Evolutionary conservation across 2,888 invertebrate genomes (phyloP).

Genomic region (Macroteleia sp.): DNA sequence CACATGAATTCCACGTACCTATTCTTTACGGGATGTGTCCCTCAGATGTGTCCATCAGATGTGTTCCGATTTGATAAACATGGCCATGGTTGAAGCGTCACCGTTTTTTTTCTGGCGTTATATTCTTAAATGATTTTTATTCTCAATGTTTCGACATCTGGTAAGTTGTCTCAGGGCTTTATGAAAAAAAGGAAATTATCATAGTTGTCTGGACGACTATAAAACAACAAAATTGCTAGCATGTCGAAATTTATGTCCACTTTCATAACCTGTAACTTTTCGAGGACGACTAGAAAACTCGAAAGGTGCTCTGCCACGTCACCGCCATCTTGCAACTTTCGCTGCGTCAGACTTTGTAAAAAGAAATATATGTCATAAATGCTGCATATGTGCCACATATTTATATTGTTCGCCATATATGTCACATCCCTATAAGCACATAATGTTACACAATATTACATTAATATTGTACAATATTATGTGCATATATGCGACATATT

Average conservation of each 20-base stretch:
- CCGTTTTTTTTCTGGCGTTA: conserved; percentile 7
- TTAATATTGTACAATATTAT: too few relatives aligned
- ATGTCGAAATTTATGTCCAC: conserved; percentile 11
- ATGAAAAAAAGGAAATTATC: conserved; percentile 26
- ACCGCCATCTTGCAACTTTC: conserved; percentile 34
- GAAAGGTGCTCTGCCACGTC: conserved; percentile 10
- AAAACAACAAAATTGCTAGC: conserved; percentile 16
- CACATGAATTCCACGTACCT: too few relatives aligned
- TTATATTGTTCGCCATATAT: too few relatives aligned
- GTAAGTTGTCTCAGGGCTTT: conserved; percentile 45
- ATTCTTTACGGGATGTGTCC: too few relatives aligned
- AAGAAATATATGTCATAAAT: too few relatives aligned
- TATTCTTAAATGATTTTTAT: conserved; percentile 30
- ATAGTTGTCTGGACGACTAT: conserved; percentile 2
- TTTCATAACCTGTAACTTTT: conserved; percentile 39
- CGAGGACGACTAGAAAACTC: conserved; percentile 39
- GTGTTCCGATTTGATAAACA: conserved; percentile 3
- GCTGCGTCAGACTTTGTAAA: conserved; percentile 12
- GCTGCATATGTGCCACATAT: too few relatives aligned
- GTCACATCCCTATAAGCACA: too few relatives aligned
- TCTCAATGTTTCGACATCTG: conserved; percentile 22
- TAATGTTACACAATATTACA: too few relatives aligned
- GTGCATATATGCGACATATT: too few relatives aligned
- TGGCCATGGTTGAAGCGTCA: not conserved
- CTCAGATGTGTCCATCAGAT: too few relatives aligned